Base-by-base conservation (phyloP, 2,113 vertebrate genomes). In the Eurystomus gularis region DNA sequence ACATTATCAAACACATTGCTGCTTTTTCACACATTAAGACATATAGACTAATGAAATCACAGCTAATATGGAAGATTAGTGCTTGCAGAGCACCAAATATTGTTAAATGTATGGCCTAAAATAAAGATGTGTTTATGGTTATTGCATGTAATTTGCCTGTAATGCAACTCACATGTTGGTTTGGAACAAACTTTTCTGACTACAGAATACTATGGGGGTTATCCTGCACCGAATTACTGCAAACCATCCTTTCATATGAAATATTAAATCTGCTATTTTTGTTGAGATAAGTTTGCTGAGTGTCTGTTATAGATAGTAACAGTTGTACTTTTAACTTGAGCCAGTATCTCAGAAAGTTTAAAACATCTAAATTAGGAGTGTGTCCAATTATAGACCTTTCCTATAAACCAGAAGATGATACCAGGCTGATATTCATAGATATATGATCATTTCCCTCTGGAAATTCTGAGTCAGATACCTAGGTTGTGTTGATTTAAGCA, bases 391-490 rank as follows among this genome's bases (percentile, higher is more conserved):
- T 15, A 93, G 62, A 93, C 40, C 54, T 88, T 93, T 83, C 24
- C 19, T 83, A 93, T 52, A 86, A 86, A 77, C 23, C n/a, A 81
- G 40, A 42, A 96, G 68, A 83, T 71, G 90, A 83, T 71, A 71
- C 33, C 64, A 88, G 75, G 7, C 33, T 90, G 71, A 88, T 95
- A 88, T 81, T 88, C 85, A 88, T 11, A 88, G 68, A 81, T 51
- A 73, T 13, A 39, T 68, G 42, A 92, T 65, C 14, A 80, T 88
- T 93, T 93, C 35, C 26, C n/a, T 88, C 29, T 92, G 85, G 88
- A 97, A 90, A 90, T 90, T 78, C 71, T 96, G 71, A 90, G 82
- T 92, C 92, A 96, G 71, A 93, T 33, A 51, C 46, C 28, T 46
- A 49, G 46, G 23, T 4, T 73, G 13, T 84, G 51, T 91, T 93